Conservation (phyloP, 1,140 invertebrate genomes). For the Holcopasites calliopsidis region DNA sequence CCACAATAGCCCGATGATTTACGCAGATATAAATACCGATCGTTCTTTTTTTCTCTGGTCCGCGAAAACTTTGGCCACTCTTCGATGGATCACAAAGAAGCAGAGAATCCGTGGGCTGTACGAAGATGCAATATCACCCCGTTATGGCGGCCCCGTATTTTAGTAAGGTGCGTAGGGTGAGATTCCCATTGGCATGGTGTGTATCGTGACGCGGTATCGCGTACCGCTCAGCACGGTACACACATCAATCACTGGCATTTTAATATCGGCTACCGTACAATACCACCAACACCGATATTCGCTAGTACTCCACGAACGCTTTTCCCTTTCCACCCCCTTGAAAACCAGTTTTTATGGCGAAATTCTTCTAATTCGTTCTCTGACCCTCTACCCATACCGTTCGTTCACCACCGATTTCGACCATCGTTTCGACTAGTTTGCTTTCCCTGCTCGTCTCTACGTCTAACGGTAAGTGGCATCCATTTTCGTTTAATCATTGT, state of each 20-base stretch:
- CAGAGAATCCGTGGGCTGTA: constrained; percentile 47
- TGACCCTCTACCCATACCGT: neutral
- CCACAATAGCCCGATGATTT: constrained; percentile 64
- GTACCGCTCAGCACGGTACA: constrained; percentile 74
- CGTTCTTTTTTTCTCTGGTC: constrained; percentile 25
- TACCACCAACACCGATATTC: constrained; percentile 69
- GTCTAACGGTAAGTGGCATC: too few relatives aligned
- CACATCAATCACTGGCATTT: constrained; percentile 80
- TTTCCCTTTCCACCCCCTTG: constrained; percentile 24
- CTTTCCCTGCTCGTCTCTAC: too few relatives aligned
- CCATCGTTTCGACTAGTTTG: neutral
- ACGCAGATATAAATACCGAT: constrained; percentile 68
- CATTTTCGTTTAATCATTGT: too few relatives aligned
- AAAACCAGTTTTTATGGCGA: constrained; percentile 71
- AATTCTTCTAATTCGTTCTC: constrained; percentile 76
- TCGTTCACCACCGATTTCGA: neutral
- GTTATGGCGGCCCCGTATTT: constrained; percentile 76
- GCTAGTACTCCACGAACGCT: constrained; percentile 43
- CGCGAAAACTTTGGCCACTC: constrained; percentile 42
- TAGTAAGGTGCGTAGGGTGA: constrained; percentile 67
- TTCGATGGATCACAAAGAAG: constrained; percentile 56
- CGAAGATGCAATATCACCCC: constrained; percentile 77
- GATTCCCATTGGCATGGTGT: constrained; percentile 53
- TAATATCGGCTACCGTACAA: constrained; percentile 79
- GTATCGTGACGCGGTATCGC: constrained; percentile 47